A percentile compares a stretch with the other conserved stretches of the same genome.
These are phyloP conservation scores for Tragelaphus scriptus DNA, from an alignment of 2,113 vertebrate genomes.

Conservation along the genomic window DNA sequence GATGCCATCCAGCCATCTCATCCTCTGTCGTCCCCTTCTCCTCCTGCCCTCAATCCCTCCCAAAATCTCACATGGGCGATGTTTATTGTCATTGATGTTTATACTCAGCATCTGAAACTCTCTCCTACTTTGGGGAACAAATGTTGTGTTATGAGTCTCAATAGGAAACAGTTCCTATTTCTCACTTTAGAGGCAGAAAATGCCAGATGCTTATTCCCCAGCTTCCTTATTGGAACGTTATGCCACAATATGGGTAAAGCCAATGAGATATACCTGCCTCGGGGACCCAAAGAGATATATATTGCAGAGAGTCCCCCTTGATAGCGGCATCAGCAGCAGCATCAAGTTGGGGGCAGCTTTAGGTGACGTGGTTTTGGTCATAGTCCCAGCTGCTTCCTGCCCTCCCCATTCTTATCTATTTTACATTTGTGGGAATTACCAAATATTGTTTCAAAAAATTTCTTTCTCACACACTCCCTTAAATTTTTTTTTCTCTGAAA, in stretches of 20 bases:
- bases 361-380: neutral
- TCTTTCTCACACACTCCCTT: neutral
- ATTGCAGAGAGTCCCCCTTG: neutral
- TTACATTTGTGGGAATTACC: neutral
- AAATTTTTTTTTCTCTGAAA: neutral
- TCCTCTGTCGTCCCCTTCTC: too few relatives aligned
- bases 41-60: too few relatives aligned
- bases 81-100: neutral
- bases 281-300: neutral
- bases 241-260: neutral
- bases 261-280: neutral
- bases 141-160: neutral
- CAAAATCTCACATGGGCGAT: neutral
- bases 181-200: slow-evolving; percentile 3
- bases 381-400: neutral
- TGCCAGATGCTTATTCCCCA: neutral
- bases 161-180: neutral
- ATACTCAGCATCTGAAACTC: neutral
- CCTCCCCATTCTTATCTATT: neutral
- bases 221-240: neutral
- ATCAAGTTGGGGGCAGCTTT: neutral
- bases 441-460: neutral
- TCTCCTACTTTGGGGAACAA: neutral
- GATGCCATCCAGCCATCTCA: too few relatives aligned
- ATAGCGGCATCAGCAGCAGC: neutral